Conservation (phyloP, 2,113 vertebrate genomes). For the Sialia sialis region DNA sequence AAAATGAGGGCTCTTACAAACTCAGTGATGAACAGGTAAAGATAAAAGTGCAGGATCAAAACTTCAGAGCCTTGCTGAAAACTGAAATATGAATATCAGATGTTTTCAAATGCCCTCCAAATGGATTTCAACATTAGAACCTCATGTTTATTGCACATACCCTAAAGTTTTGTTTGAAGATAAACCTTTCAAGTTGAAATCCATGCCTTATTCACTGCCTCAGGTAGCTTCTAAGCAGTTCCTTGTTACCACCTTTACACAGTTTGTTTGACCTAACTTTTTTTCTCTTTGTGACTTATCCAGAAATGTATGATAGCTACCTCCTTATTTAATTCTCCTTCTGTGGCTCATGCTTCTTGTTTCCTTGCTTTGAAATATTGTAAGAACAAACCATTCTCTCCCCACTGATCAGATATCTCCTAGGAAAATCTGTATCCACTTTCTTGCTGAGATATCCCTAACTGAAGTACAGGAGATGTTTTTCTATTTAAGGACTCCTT, state of each 20-base stretch:
- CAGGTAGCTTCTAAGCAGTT: constrained; percentile 15
- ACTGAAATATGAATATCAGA: constrained; percentile 32
- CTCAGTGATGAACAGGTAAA: neutral
- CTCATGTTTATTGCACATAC: constrained; percentile 17
- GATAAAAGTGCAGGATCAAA: constrained; percentile 41
- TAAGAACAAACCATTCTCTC: neutral
- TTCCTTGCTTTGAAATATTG: neutral
- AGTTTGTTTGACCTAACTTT: neutral
- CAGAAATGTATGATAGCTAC: neutral
- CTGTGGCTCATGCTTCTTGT: neutral
- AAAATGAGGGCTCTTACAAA: constrained; percentile 18
- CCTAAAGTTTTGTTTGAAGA: constrained; percentile 21
- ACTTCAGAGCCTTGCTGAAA: constrained; percentile 13
- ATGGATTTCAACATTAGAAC: constrained; percentile 29
- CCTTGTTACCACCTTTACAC: neutral
- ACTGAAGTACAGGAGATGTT: neutral
- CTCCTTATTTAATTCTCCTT: neutral
- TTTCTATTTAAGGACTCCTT: neutral
- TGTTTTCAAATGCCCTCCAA: constrained; percentile 18
- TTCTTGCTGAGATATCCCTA: neutral
- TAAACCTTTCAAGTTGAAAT: constrained; percentile 37
- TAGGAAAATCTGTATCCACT: neutral
- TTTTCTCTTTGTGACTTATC: neutral
- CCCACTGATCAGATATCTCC: neutral
- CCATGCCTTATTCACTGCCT: neutral